These are phyloP conservation scores for Channallabes apus DNA, from an alignment of 2,797 vertebrate species.

Conservation along the genomic window DNA sequence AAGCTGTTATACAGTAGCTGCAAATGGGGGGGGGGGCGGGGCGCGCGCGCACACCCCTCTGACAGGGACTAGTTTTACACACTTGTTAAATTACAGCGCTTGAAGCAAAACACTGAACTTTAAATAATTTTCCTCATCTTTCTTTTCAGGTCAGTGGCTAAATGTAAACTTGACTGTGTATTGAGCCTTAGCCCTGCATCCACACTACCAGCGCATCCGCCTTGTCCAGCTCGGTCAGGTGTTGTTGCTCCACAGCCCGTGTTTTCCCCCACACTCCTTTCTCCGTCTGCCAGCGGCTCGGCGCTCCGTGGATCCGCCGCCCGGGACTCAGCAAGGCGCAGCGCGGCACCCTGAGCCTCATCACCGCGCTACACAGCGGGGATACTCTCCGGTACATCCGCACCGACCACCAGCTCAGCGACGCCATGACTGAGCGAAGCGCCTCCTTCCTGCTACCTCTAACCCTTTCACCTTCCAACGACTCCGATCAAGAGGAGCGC, in stretches of 20 bases:
- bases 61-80: neutral
- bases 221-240: conserved; percentile 80
- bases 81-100: too few species aligned
- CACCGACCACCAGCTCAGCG: conserved; percentile 64
- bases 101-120: neutral
- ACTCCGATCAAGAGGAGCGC: conserved; percentile 46
- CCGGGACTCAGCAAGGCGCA: conserved; percentile 27
- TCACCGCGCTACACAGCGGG: conserved; percentile 52
- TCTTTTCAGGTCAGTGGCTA: too few species aligned
- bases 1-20: too few species aligned
- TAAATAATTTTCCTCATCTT: neutral
- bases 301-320: conserved; percentile 59
- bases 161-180: neutral
- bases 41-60: neutral
- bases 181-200: neutral
- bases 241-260: conserved; percentile 66
- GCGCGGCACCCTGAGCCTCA: conserved; percentile 41
- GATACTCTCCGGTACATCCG: conserved; percentile 62
- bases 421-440: conserved; percentile 71
- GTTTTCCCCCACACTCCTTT: conserved; percentile 67
- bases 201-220: conserved; percentile 81
- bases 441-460: conserved; percentile 59
- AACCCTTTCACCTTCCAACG: conserved; percentile 60
- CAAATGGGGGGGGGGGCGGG: too few species aligned
- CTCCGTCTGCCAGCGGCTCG: conserved; percentile 62